Base-by-base conservation (phyloP, 2,113 vertebrate genomes). In the Sapayoa aenigma region DNA sequence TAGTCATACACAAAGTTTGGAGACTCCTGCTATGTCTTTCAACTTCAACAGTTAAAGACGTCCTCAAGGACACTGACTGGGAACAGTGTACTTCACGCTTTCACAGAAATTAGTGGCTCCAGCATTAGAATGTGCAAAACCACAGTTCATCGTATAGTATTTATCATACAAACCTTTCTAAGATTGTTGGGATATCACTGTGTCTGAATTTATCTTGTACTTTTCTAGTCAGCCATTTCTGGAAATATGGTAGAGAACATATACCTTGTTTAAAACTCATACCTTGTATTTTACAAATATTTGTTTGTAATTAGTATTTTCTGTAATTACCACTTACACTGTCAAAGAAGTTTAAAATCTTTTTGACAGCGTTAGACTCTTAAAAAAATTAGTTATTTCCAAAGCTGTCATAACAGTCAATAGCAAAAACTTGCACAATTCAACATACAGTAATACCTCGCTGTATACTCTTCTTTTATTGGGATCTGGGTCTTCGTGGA, bases 351-450 rank as follows among this genome's bases (percentile, higher is more conserved):
- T 69, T 90, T 12, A 75, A 90, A 68, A 87, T 49, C 4, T 22
- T 4, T 60, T 49, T 41, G 21, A 65, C 31, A 62, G 53, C 39
- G 12, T 7, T 14, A 59, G 20, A 52, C 30, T 77, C 35, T 84
- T 83, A 60, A 90, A 89, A 55, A 2, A 87, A 84, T 59, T 52
- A 39, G 8, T 35, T 90, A 2, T 74, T 73, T 87, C n/a, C 50
- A 76, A 71, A 41, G 9, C 39, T 79, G 10, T 62, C 39, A 44
- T 86, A 92, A 66, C 1, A 12, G 49, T 23, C 85, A 90, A 73
- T 25, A 82, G 39, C 25, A 90, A 92, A 96, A 93, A 42, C 42
- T 39, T 46, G 31, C 93, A 87, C 28, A 44, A 44, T 44, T 17
- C 44, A 44, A 44, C 7, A 44, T 44, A n/a, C n/a, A n/a, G n/a